Percentiles rank a stretch among this genome's conserved stretches.
Evolutionary conservation across 2,797 vertebrate species (phyloP).

Genomic region (Menidia menidia): DNA sequence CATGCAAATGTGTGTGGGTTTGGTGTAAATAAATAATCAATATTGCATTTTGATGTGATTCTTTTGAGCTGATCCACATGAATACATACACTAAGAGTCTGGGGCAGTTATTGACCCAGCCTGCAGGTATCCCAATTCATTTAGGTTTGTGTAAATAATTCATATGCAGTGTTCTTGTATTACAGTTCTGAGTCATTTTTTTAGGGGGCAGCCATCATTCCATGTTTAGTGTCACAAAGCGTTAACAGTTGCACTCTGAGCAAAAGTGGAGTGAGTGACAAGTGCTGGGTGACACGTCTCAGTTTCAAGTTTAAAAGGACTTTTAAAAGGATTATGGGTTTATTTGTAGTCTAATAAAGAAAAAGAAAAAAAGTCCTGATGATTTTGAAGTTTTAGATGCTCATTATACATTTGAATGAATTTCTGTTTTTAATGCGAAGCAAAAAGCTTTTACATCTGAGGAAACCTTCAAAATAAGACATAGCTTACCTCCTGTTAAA

Average conservation of each 20-base stretch:
- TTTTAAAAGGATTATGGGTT: neutral
- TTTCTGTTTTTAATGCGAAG: slow-evolving; percentile 13
- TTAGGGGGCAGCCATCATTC: slow-evolving; percentile 45
- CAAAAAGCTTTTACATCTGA: neutral
- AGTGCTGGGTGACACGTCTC: slow-evolving; percentile 52
- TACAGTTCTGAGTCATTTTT: slow-evolving; percentile 52
- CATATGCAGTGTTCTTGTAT: slow-evolving; percentile 64
- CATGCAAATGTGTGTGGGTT: slow-evolving; percentile 31
- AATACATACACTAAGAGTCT: neutral
- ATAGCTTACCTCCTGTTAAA: slow-evolving; percentile 51
- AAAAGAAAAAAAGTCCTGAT: no score
- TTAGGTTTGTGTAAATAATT: slow-evolving; percentile 66
- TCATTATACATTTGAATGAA: neutral
- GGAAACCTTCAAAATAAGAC: neutral
- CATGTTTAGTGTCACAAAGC: slow-evolving; percentile 63
- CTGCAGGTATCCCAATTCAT: slow-evolving; percentile 31
- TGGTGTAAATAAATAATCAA: slow-evolving; percentile 73
- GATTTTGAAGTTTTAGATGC: neutral
- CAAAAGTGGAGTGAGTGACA: slow-evolving; percentile 32
- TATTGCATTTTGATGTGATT: slow-evolving; percentile 11
- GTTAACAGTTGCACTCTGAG: slow-evolving; percentile 41
- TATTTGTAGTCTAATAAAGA: neutral
- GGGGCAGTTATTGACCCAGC: slow-evolving; percentile 3
- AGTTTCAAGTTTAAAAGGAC: slow-evolving; percentile 40
- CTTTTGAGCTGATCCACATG: neutral